These are phyloP conservation scores for Muscina levida DNA, from an alignment of 2,888 invertebrate genomes.

Conservation along the genomic window DNA sequence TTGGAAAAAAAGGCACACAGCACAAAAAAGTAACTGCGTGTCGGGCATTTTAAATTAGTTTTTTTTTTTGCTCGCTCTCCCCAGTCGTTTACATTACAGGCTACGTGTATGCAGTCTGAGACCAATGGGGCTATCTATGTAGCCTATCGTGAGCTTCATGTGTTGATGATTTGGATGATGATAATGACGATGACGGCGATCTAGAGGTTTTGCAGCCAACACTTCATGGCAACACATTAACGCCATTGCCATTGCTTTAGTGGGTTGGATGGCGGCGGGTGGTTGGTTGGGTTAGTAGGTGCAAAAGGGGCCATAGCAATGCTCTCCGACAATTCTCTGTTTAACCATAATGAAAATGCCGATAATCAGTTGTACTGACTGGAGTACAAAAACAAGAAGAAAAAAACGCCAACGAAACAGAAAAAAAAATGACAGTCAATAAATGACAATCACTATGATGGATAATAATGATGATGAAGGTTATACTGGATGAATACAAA, in stretches of 20 bases:
- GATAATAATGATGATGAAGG: constrained; percentile 51
- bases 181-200: constrained; percentile 24
- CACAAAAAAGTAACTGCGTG: constrained; percentile 59
- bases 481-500: constrained; percentile 25
- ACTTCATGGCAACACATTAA: constrained; percentile 46
- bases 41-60: constrained; percentile 64
- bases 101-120: background rate
- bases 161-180: constrained; percentile 18
- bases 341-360: constrained; percentile 46
- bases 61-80: background rate
- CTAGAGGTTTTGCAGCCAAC: constrained; percentile 33
- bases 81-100: too few relatives aligned
- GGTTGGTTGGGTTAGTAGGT: background rate
- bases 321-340: background rate
- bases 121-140: constrained; percentile 11
- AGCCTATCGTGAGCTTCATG: constrained; percentile 22
- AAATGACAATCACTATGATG: constrained; percentile 64
- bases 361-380: constrained; percentile 34
- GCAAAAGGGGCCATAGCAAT: background rate
- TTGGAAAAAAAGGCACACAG: background rate
- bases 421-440: too few relatives aligned
- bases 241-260: constrained; percentile 18
- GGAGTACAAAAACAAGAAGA: constrained; percentile 7
- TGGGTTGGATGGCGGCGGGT: background rate
- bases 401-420: constrained; percentile 15